Percentiles rank a stretch among this genome's conserved stretches.
phyloP scores from a whole-genome alignment of 1,140 invertebrate genomes.

The Aphelenchoides besseyi region DNA sequence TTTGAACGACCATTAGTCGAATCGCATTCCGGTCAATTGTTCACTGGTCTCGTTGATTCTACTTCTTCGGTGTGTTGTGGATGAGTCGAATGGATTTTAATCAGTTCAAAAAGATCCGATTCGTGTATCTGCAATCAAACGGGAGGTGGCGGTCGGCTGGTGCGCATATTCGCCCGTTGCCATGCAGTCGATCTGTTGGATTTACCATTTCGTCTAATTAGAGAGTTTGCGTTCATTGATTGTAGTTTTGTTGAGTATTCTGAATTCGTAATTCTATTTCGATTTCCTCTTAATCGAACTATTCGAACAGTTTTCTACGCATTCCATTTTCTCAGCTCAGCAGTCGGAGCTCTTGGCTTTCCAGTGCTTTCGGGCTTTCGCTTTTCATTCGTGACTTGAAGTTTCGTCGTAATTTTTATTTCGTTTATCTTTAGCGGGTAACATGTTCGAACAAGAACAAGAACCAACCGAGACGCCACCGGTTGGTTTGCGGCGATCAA shows the following conservation, averaged over 20 bases:
- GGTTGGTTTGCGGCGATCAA: conserved; percentile 10
- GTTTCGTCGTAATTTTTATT: neutral
- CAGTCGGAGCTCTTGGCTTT: neutral
- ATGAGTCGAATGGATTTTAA: no score
- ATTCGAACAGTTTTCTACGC: neutral
- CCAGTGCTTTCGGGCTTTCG: neutral
- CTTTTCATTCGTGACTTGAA: neutral
- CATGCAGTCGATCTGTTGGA: conserved; percentile 4
- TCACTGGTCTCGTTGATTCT: no score
- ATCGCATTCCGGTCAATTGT: no score
- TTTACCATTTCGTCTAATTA: no score
- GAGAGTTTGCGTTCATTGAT: no score
- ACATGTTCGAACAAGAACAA: neutral
- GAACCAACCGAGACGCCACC: neutral
- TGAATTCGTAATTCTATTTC: no score
- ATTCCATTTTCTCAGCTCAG: neutral
- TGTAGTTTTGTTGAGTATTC: no score
- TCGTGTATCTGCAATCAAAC: no score
- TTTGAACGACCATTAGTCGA: no score
- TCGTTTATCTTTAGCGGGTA: neutral
- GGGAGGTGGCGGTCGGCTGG: neutral
- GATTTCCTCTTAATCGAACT: no score
- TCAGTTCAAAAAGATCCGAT: no score
- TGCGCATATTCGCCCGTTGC: conserved; percentile 2
- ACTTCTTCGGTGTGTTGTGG: no score